These are phyloP conservation scores for Scophthalmus maximus DNA, from an alignment of 2,113 vertebrate genomes.

Conservation along the genomic window DNA sequence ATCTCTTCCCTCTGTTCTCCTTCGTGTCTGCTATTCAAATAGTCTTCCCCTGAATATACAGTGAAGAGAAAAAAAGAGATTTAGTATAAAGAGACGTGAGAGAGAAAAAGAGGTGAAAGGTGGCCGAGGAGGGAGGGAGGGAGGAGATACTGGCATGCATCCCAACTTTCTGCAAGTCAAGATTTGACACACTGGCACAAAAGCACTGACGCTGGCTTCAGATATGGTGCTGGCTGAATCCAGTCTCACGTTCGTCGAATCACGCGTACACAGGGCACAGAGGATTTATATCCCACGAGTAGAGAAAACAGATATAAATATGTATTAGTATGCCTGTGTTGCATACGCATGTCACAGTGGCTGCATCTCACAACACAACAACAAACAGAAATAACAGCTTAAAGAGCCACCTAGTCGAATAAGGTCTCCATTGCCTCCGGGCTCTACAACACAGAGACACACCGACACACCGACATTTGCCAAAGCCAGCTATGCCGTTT, in stretches of 20 bases:
- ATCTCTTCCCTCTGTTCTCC: constrained; percentile 30
- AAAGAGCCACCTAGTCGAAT: constrained; percentile 33
- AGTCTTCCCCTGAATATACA: background rate
- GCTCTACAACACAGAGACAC: constrained; percentile 17
- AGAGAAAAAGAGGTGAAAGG: constrained; percentile 63
- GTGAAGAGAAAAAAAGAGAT: constrained; percentile 20
- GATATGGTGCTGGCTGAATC: background rate
- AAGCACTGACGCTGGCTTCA: constrained; percentile 19
- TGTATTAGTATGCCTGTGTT: background rate
- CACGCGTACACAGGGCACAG: background rate
- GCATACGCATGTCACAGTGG: background rate
- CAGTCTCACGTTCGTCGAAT: constrained; percentile 25
- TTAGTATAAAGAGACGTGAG: constrained; percentile 15
- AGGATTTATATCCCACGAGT: background rate
- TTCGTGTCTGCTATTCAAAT: constrained; percentile 8
- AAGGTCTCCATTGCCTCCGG: constrained; percentile 49
- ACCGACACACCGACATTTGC: constrained; percentile 22
- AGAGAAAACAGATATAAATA: background rate
- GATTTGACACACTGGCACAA: constrained; percentile 43
- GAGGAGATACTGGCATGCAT: constrained; percentile 58
- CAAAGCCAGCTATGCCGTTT: constrained; percentile 42
- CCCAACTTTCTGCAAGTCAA: constrained; percentile 56
- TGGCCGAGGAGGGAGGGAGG: constrained; percentile 36
- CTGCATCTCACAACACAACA: constrained; percentile 16
- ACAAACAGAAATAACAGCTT: constrained; percentile 36